Evolutionary conservation across 2,797 vertebrate genomes (phyloP), one percentile per base, ranked within the genome.

Genomic region (Pseudomugil tenellus): DNA sequence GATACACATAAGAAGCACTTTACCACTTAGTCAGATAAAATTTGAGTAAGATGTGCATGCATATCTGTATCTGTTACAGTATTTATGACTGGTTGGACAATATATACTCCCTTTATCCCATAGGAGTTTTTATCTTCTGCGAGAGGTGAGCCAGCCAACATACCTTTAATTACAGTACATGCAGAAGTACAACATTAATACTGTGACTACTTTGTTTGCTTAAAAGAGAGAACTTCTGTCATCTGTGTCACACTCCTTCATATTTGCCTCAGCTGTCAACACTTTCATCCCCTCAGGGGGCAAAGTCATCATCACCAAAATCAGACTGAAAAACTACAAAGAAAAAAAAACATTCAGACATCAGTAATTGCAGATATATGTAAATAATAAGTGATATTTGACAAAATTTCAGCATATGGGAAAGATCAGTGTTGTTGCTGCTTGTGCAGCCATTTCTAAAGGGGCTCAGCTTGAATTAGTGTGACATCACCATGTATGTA

Each of bases 141-240:
- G 67, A 83, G 84, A 85, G 80, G 84, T 55, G 59, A 84, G 73
- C 67, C 73, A 59, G 76, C 57, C 60, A 85, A 81, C 81, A 76
- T 66, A 70, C 67, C 79, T 79, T 69, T 89, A 86, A 91, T 84
- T 85, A 80, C 54, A 16, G 80, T 88, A 81, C 89, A 89, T 72
- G 74, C 53, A 62, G 75, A 89, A 87, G 87, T 82, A 82, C 83
- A 84, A 87, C 86, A 88, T 87, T 89, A 83, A 84, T 78, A 76
- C 77, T 75, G 81, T 63, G 76, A 63, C 74, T 19, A 63, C 74
- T 78, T 59, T 0, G 21, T 62, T 70, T 13, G 6, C 78, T 62
- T 83, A 85, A 88, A 86, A 86, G 88, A 86, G 87, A 86, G 72
- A 81, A 79, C 81, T 89, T 83, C 78, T 89, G 83, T 87, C 77